A percentile compares a stretch with the other conserved stretches of the same genome.
Conservation (phyloP, 2,113 vertebrate genomes). For the Empidonax traillii region DNA sequence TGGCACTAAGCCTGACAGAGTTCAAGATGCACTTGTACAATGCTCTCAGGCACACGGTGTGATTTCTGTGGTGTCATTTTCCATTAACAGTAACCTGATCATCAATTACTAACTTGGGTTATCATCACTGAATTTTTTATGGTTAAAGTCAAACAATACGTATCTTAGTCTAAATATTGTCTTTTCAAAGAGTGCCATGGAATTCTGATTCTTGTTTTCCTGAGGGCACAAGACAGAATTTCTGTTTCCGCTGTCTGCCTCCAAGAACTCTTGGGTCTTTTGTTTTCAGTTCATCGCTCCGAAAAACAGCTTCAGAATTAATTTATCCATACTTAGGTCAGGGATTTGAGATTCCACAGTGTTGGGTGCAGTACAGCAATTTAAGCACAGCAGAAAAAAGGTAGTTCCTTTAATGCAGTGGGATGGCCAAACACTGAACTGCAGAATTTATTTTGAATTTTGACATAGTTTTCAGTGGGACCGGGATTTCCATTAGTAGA, state of each 20-base stretch:
- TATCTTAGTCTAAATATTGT: background rate
- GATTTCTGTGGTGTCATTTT: background rate
- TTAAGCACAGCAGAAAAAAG: background rate
- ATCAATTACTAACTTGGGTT: background rate
- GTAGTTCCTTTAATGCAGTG: background rate
- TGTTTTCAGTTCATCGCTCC: background rate
- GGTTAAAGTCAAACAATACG: background rate
- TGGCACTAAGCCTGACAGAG: background rate
- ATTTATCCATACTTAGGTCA: background rate
- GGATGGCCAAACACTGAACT: background rate
- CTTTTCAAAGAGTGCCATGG: background rate
- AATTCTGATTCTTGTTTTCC: background rate
- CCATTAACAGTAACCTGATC: background rate
- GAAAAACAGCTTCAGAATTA: background rate
- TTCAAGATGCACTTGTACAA: background rate
- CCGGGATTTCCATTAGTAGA: background rate
- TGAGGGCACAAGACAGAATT: background rate
- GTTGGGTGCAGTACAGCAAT: background rate
- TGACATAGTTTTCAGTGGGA: background rate
- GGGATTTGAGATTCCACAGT: background rate
- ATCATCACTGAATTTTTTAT: background rate
- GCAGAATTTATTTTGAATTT: background rate
- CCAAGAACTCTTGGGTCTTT: background rate
- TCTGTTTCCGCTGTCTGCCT: background rate
- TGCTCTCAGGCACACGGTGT: background rate